phyloP scores from a whole-genome alignment of 37 sponge, comb jelly and placozoan genomes.

The Geodia barretti region DNA sequence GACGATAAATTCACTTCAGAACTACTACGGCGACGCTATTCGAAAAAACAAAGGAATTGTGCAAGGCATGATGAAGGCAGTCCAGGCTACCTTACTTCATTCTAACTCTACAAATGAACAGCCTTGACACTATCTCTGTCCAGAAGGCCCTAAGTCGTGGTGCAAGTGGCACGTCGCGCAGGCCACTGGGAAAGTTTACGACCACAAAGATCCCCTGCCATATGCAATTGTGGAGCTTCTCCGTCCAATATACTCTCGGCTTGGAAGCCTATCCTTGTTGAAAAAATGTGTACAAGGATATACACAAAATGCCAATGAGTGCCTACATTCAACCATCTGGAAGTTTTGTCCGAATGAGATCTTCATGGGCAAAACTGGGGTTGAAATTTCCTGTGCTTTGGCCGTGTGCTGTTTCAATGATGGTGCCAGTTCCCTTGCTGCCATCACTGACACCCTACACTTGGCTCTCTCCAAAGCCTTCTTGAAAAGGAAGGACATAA shows the following conservation, averaged over 20 bases:
- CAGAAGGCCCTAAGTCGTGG: constrained; percentile 19
- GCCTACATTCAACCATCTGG: background rate
- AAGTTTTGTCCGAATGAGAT: background rate
- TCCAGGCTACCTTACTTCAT: constrained; percentile 23
- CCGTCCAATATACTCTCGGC: constrained; percentile 1
- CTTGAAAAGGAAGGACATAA: background rate
- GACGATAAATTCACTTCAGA: constrained; percentile 18
- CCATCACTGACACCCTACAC: background rate
- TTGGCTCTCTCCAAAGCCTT: no score
- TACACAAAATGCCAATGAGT: constrained; percentile 9
- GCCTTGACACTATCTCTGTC: constrained; percentile 31
- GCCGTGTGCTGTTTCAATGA: constrained; percentile 27
- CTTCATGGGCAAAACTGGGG: background rate
- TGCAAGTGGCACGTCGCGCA: constrained; percentile 23
- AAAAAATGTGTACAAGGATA: constrained; percentile 5
- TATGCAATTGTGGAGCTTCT: background rate
- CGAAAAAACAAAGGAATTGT: constrained; percentile 17
- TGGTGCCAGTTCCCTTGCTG: constrained; percentile 9
- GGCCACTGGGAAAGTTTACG: background rate
- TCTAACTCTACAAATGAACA: constrained; percentile 23
- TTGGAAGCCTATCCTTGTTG: background rate
- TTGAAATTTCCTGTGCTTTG: constrained; percentile 17
- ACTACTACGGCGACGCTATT: constrained; percentile 47
- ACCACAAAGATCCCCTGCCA: constrained; percentile 7
- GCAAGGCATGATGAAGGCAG: constrained; percentile 25